phyloP scores from a whole-genome alignment of 2,113 vertebrate genomes.

The Willisornis vidua region DNA sequence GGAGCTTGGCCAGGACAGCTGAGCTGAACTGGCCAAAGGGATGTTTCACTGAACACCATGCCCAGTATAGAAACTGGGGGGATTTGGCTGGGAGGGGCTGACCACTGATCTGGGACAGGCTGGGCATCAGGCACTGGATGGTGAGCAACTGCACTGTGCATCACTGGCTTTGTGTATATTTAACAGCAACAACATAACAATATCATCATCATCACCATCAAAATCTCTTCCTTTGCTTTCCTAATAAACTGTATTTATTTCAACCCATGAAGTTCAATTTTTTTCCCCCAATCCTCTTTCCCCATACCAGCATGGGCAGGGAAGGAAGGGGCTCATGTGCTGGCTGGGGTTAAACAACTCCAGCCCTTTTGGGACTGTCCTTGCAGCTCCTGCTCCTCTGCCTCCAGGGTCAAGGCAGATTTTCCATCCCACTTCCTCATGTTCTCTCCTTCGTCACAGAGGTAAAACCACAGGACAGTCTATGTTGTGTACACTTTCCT shows the following conservation, averaged over 20 bases:
- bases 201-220: not conserved
- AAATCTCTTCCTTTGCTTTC: not conserved
- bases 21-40: not conserved
- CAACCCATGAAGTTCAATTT: not conserved
- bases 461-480: not conserved
- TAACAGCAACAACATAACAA: too few relatives aligned
- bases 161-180: not conserved
- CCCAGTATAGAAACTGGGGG: not conserved
- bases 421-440: not conserved
- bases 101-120: not conserved
- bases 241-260: not conserved
- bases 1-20: not conserved
- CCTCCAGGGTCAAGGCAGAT: not conserved
- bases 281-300: not conserved
- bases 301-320: fast-evolving
- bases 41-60: not conserved
- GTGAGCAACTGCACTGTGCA: not conserved
- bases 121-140: fast-evolving
- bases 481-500: not conserved
- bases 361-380: not conserved
- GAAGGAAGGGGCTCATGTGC: not conserved
- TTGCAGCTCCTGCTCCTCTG: fast-evolving
- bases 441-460: not conserved
- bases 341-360: not conserved
- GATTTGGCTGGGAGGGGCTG: not conserved